phyloP scores from a whole-genome alignment of 2,888 invertebrate genomes.

The Cancer borealis region DNA sequence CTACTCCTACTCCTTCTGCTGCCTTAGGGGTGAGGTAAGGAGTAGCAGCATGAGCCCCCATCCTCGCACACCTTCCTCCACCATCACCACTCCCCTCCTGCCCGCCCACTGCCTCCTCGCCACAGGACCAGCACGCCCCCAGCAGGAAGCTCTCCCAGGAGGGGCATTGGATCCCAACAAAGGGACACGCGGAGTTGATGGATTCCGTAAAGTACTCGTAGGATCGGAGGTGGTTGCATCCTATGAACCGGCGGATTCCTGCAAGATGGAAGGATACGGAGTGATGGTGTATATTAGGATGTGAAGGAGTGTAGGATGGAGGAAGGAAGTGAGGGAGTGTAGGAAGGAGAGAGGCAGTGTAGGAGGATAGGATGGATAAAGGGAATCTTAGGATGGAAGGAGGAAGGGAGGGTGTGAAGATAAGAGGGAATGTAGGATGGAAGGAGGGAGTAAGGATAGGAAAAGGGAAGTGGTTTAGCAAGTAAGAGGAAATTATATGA shows the following conservation, averaged over 20 bases:
- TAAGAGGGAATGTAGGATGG: no score
- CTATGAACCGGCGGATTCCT: conserved; percentile 86
- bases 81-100: not conserved
- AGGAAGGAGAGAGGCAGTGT: no score
- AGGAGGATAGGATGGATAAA: no score
- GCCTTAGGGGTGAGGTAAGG: not conserved
- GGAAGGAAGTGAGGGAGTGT: no score
- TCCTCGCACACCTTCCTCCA: conserved; percentile 79
- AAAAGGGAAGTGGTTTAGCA: no score
- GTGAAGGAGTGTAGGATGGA: no score
- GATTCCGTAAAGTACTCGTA: conserved; percentile 92
- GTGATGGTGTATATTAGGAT: no score
- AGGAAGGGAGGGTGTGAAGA: no score
- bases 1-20: not conserved
- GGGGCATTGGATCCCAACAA: conserved; percentile 88
- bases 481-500: no score
- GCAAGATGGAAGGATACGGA: conserved; percentile 21
- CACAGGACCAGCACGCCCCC: conserved; percentile 79
- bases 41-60: conserved; percentile 80
- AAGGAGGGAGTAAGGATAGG: no score
- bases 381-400: no score
- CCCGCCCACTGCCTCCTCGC: conserved; percentile 32
- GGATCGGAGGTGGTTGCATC: conserved; percentile 93
- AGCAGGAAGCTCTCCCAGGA: conserved; percentile 84
- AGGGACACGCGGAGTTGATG: conserved; percentile 88